phyloP scores from a whole-genome alignment of 2,888 invertebrate species.

The Salticus scenicus region DNA sequence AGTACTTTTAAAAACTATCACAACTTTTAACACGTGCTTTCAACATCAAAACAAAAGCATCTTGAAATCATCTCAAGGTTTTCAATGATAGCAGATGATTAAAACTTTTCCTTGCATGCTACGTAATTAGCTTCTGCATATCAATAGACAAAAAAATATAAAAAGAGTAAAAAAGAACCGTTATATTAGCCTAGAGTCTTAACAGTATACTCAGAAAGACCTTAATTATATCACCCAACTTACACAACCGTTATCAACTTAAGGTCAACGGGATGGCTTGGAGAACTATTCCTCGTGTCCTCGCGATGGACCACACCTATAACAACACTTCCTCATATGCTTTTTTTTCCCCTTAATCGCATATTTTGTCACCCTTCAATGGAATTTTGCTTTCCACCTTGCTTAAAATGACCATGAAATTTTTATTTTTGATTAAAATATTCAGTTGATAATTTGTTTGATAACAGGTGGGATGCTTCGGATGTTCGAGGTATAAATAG shows the following conservation, averaged over 20 bases:
- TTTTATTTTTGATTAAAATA: neutral
- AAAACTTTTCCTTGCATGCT: neutral
- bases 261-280: constrained; percentile 45
- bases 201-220: neutral
- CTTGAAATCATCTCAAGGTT: neutral
- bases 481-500: constrained; percentile 49
- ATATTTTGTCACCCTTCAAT: constrained; percentile 37
- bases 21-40: neutral
- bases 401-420: constrained; percentile 40
- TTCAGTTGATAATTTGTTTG: neutral
- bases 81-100: neutral
- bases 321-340: neutral
- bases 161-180: neutral
- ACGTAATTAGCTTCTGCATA: neutral
- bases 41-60: constrained; percentile 15
- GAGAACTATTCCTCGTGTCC: constrained; percentile 14
- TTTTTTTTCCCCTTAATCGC: neutral
- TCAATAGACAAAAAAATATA: neutral
- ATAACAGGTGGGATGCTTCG: constrained; percentile 17
- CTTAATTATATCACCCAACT: constrained; percentile 42
- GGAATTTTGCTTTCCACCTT: neutral
- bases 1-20: too few relatives aligned
- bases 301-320: constrained; percentile 49
- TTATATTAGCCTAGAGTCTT: constrained; percentile 9
- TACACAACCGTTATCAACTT: neutral